Evolutionary conservation across 2,113 vertebrate species (phyloP).

Genomic region (Grus americana): DNA sequence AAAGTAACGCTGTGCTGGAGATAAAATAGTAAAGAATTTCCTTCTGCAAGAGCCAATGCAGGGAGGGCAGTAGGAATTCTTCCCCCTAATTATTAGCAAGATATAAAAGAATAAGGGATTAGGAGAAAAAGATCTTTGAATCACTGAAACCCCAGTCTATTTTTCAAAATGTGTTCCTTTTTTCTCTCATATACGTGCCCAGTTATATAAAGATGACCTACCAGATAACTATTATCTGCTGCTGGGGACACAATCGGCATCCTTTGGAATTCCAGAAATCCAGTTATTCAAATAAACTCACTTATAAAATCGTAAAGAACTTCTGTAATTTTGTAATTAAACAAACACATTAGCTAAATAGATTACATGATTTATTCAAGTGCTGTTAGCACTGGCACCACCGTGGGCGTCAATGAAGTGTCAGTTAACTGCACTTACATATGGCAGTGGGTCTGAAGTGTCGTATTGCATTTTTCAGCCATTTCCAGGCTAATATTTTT

Average conservation of each 20-base stretch:
- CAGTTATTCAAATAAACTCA: neutral
- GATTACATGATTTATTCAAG: neutral
- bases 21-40: conserved; percentile 37
- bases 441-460: neutral
- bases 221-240: neutral
- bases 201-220: neutral
- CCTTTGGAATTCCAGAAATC: neutral
- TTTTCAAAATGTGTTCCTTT: neutral
- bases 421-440: neutral
- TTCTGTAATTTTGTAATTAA: neutral
- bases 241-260: neutral
- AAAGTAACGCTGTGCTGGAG: neutral
- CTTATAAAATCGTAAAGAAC: neutral
- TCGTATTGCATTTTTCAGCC: conserved; percentile 18
- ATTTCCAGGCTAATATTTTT: conserved; percentile 41
- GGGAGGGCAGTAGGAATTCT: neutral
- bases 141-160: neutral
- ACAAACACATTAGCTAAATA: neutral
- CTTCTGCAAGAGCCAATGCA: neutral
- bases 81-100: neutral
- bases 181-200: neutral
- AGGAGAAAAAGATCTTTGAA: neutral
- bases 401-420: neutral
- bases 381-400: neutral
- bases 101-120: neutral